Percentiles rank a stretch among this genome's conserved stretches.
Conservation (phyloP, 1,140 invertebrate genomes). For the Neoseiulus cucumeris region DNA sequence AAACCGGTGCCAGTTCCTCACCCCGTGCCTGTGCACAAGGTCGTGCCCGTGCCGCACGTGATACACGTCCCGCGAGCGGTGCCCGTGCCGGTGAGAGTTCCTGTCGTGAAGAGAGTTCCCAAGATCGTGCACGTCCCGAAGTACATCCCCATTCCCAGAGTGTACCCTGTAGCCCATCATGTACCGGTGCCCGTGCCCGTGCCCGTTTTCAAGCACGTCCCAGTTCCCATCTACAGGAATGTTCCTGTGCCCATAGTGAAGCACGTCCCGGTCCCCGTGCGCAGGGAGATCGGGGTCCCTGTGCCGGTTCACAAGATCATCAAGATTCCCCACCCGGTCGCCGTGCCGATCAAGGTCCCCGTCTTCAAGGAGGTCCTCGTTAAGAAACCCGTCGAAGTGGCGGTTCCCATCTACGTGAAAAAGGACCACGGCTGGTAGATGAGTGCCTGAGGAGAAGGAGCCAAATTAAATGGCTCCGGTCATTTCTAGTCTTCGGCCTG, state of each 20-base stretch:
- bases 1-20: slow-evolving; percentile 23
- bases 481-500: neutral
- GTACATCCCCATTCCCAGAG: slow-evolving; percentile 19
- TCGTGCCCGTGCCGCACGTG: slow-evolving; percentile 21
- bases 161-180: slow-evolving; percentile 18
- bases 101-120: slow-evolving; percentile 18
- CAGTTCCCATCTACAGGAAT: slow-evolving; percentile 19
- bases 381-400: slow-evolving; percentile 23
- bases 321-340: slow-evolving; percentile 22
- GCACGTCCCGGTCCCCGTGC: slow-evolving; percentile 20
- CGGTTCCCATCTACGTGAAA: slow-evolving; percentile 19
- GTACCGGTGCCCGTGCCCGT: slow-evolving; percentile 17
- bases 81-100: slow-evolving; percentile 20
- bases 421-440: neutral
- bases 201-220: slow-evolving; percentile 18
- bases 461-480: neutral
- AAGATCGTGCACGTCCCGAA: slow-evolving; percentile 19
- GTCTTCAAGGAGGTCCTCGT: slow-evolving; percentile 23
- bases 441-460: too few relatives aligned
- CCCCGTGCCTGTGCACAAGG: slow-evolving; percentile 21
- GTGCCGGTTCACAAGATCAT: slow-evolving; percentile 23
- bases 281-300: slow-evolving; percentile 21
- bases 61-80: slow-evolving; percentile 22
- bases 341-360: slow-evolving; percentile 22
- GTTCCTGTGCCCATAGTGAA: slow-evolving; percentile 18